Conservation (phyloP, 2,113 vertebrate species). For the Calypte anna region DNA sequence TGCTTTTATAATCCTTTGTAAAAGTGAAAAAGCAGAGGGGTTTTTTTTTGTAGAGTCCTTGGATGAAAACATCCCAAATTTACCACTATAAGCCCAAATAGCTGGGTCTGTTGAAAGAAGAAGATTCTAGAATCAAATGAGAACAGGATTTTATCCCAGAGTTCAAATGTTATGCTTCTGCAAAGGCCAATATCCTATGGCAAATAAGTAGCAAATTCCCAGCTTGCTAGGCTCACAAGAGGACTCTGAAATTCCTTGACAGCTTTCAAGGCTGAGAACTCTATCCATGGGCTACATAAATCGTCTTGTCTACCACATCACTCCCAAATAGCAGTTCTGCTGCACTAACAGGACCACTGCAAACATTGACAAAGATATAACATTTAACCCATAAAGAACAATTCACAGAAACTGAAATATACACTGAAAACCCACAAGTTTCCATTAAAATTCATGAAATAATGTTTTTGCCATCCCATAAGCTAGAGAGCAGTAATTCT, state of each 20-base stretch:
- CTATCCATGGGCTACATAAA: neutral
- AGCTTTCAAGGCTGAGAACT: neutral
- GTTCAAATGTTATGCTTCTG: neutral
- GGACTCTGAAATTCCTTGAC: neutral
- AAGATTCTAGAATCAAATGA: neutral
- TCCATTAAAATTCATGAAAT: conserved; percentile 30
- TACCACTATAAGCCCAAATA: neutral
- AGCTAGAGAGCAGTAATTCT: neutral
- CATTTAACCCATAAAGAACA: conserved; percentile 19
- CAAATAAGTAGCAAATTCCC: neutral
- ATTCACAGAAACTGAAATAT: neutral
- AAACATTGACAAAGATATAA: neutral
- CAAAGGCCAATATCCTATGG: neutral
- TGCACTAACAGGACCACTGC: neutral
- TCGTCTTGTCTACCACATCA: neutral
- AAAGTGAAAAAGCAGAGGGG: neutral
- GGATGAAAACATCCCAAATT: neutral
- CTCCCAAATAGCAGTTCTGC: neutral
- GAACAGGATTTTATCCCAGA: neutral
- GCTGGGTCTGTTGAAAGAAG: neutral
- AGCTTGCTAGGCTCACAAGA: conserved; percentile 2
- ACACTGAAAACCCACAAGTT: neutral
- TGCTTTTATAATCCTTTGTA: neutral
- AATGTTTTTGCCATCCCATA: conserved; percentile 28
- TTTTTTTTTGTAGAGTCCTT: neutral